Evolutionary conservation across 2,113 vertebrate genomes (phyloP).

Genomic region (Circaetus gallicus): DNA sequence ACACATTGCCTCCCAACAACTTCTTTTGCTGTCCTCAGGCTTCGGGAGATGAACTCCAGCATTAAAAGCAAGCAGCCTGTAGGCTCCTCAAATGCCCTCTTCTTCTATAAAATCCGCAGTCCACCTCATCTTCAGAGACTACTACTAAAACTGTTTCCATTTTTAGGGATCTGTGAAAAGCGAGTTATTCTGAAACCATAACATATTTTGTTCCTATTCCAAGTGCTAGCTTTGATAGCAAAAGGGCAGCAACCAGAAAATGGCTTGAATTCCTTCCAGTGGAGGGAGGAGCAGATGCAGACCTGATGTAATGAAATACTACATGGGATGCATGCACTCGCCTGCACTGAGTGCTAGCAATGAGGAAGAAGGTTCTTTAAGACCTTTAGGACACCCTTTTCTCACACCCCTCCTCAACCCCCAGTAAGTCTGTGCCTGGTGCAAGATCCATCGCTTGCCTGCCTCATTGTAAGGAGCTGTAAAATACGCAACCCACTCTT

Average conservation of each 20-base stretch:
- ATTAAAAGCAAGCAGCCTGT: background rate
- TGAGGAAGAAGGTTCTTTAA: background rate
- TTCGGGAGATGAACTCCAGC: background rate
- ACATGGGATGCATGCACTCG: background rate
- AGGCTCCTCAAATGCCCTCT: background rate
- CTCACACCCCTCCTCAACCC: background rate
- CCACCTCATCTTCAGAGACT: background rate
- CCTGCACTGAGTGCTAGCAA: background rate
- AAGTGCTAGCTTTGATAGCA: background rate
- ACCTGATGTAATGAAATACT: background rate
- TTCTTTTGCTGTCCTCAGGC: background rate
- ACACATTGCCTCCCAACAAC: background rate
- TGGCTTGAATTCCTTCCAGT: background rate
- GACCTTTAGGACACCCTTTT: background rate
- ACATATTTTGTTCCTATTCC: constrained; percentile 1
- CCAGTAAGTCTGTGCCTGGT: background rate
- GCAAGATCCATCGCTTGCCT: background rate
- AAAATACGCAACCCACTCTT: background rate
- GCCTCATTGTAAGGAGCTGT: background rate
- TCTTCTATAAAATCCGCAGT: background rate
- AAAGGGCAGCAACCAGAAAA: constrained; percentile 28
- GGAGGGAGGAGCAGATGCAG: background rate
- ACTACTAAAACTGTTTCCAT: background rate
- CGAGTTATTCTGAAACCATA: constrained; percentile 1
- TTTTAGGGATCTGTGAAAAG: constrained; percentile 10